Evolutionary conservation across 2,113 vertebrate species (phyloP), one percentile per base, ranked within the genome.

Genomic region (Suricata suricatta): DNA sequence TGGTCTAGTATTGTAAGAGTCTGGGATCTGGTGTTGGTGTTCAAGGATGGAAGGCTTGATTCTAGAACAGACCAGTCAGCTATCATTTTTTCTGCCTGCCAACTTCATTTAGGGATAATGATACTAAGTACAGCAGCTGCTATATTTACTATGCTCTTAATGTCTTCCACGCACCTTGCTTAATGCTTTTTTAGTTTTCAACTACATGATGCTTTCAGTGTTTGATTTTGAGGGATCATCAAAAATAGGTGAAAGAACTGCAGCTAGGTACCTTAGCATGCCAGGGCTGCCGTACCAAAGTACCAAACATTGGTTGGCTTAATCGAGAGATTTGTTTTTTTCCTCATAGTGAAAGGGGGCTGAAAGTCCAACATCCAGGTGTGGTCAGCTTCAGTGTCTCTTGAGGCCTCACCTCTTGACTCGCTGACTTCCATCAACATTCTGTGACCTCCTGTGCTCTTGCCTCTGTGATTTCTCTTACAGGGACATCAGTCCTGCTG

Each of bases 371-470:
- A 2, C 21, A 12, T 72, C n/a, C 50, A 16, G 15, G 41, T 47
- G 74, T 47, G 16, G 27, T 3, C 25, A 66, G 44, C 2, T 88
- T 25, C 60, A 41, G 7, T 41, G 35, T 72, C 82, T 76, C 63
- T 25, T 11, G 33, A 27, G n/a, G 38, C 47, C 14, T 79, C 16
- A 80, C 5, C 33, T 2, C 25, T 81, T 81, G 66, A 25, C 27
- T 79, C 21, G 17, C 77, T 64, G 71, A 29, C 76, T 57, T 19
- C 64, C 47, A 0, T 72, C 38, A 29, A 27, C 25, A 60, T 1
- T 0, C 21, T 35, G 3, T n/a, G 57, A 54, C 63, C 25, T 60
- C 33, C 4, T 4, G 1, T n/a, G 31, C 33, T 12, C 17, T 52
- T n/a, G 29, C n/a, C 0, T 85, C 64, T 25, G 1, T 69, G 21